These are phyloP conservation scores for Takifugu bimaculatus DNA, from an alignment of 2,113 vertebrate genomes.

Conservation along the genomic window DNA sequence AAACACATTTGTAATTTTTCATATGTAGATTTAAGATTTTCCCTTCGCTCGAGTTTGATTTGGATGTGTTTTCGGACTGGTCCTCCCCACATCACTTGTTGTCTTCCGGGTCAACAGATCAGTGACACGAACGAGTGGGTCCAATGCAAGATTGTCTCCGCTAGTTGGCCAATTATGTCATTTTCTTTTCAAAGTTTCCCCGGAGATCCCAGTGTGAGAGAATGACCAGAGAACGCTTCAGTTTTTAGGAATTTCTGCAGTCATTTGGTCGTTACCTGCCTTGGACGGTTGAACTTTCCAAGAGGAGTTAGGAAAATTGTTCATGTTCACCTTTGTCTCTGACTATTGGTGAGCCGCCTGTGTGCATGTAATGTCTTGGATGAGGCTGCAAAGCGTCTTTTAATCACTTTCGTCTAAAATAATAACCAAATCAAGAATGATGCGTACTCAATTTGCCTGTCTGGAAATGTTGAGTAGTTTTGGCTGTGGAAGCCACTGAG, in stretches of 20 bases:
- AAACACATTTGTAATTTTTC: no score
- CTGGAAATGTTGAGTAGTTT: conserved; percentile 41
- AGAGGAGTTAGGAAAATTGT: background rate
- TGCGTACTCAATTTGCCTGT: conserved; percentile 10
- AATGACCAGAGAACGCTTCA: conserved; percentile 27
- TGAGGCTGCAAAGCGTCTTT: background rate
- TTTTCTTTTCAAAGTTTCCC: conserved; percentile 50
- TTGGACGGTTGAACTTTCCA: background rate
- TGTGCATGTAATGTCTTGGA: background rate
- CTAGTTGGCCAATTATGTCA: conserved; percentile 56
- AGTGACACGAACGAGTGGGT: conserved; percentile 30
- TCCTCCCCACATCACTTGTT: conserved; percentile 2
- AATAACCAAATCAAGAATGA: conserved; percentile 20
- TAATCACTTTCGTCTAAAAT: conserved; percentile 27
- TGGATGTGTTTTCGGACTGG: no score
- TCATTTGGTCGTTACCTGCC: conserved; percentile 5
- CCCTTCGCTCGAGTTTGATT: no score
- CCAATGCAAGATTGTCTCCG: conserved; percentile 22
- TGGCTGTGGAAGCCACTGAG: conserved; percentile 12
- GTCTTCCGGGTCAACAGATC: background rate
- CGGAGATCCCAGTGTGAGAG: conserved; percentile 43
- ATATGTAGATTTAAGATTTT: no score
- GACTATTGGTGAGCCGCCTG: no score
- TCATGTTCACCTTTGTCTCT: background rate
- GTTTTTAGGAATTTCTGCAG: conserved; percentile 19